Evolutionary conservation across 2,888 invertebrate species (phyloP).

Genomic region (Drosophila prostipennis): DNA sequence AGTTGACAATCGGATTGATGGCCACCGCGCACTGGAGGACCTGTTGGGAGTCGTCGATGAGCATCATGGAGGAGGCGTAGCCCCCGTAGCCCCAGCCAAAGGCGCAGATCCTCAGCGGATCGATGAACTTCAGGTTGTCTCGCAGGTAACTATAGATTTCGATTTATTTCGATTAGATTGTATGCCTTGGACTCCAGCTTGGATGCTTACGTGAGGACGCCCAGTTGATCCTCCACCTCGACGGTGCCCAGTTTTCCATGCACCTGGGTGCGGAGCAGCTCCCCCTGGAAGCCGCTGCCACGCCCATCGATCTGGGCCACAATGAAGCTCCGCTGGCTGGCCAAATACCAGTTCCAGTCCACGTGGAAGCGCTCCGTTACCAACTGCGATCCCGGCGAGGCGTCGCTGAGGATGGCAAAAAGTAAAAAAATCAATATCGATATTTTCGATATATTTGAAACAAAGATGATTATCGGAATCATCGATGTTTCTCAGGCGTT

Average conservation of each 20-base stretch:
- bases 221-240: conserved; percentile 92
- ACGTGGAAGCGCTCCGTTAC: conserved; percentile 92
- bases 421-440: too few relatives aligned
- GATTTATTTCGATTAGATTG: too few relatives aligned
- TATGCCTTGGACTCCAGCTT: too few relatives aligned
- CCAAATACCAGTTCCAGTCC: conserved; percentile 93
- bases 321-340: conserved; percentile 92
- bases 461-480: too few relatives aligned
- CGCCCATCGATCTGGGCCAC: conserved; percentile 95
- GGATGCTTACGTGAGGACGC: conserved; percentile 86
- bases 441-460: too few relatives aligned
- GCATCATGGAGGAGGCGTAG: conserved; percentile 91
- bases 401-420: conserved; percentile 86
- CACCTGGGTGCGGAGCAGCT: conserved; percentile 89
- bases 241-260: conserved; percentile 90
- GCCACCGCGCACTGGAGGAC: conserved; percentile 94
- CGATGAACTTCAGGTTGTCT: conserved; percentile 92
- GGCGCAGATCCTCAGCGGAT: conserved; percentile 91
- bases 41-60: conserved; percentile 90
- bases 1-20: conserved; percentile 94
- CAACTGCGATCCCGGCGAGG: conserved; percentile 92
- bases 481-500: too few relatives aligned
- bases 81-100: conserved; percentile 96
- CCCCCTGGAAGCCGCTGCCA: conserved; percentile 94
- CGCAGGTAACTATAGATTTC: conserved; percentile 87